These are phyloP conservation scores for Lepidothrix coronata DNA, from an alignment of 2,113 vertebrate species.

Conservation along the genomic window DNA sequence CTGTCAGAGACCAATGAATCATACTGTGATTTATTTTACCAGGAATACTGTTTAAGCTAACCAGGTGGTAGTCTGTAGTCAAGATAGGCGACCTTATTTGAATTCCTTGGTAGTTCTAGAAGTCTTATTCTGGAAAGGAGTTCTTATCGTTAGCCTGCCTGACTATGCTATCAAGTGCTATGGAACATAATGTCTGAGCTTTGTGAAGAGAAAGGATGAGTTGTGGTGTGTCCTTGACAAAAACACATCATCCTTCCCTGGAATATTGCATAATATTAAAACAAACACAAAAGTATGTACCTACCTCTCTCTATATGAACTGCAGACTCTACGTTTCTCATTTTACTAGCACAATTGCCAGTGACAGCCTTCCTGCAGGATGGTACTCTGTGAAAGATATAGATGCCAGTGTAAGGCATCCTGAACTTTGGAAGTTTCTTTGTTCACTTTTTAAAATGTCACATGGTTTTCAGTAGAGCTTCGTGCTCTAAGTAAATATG, in stretches of 20 bases:
- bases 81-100: not conserved
- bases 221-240: not conserved
- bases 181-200: not conserved
- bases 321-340: not conserved
- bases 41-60: not conserved
- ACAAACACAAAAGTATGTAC: rapidly evolving
- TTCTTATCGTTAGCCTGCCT: not conserved
- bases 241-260: not conserved
- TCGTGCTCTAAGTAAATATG: not conserved
- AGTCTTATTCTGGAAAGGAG: not conserved
- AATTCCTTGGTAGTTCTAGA: not conserved
- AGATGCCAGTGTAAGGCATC: not conserved
- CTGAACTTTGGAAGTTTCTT: not conserved
- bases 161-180: not conserved
- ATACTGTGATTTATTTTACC: not conserved
- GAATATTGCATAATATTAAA: rapidly evolving
- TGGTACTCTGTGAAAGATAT: not conserved
- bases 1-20: not conserved
- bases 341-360: not conserved
- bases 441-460: not conserved
- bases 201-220: not conserved
- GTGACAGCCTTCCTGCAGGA: not conserved
- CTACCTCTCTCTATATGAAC: not conserved
- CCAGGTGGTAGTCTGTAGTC: not conserved
- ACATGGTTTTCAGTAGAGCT: not conserved